Percentiles rank a stretch among this genome's conserved stretches.
phyloP scores from a whole-genome alignment of 1,140 invertebrate genomes.

The Prorops nasuta region DNA sequence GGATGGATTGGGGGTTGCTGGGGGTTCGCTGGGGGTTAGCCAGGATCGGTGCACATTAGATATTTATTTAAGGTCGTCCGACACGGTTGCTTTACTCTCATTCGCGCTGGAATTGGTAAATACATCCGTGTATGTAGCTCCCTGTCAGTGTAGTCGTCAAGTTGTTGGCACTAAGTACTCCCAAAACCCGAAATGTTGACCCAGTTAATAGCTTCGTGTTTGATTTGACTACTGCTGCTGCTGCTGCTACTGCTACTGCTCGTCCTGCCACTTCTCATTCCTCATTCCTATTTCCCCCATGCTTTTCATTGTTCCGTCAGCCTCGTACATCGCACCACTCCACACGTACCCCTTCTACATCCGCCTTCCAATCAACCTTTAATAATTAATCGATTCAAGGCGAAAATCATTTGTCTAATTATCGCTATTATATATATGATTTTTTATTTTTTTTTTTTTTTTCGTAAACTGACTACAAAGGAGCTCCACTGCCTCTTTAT shows the following conservation, averaged over 20 bases:
- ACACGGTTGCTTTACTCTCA: conserved; percentile 30
- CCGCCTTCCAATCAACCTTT: too few species aligned
- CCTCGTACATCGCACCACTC: too few species aligned
- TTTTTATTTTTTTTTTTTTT: conserved; percentile 1
- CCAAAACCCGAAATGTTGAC: conserved; percentile 39
- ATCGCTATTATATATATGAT: too few species aligned
- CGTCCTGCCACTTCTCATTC: neutral
- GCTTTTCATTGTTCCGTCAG: too few species aligned
- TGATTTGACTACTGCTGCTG: conserved; percentile 50
- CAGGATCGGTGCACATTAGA: conserved; percentile 26
- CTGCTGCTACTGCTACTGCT: too few species aligned
- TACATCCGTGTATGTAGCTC: neutral
- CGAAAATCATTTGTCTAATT: too few species aligned
- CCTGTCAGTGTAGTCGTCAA: neutral
- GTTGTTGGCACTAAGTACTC: conserved; percentile 35
- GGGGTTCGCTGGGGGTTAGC: neutral
- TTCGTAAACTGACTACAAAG: too few species aligned
- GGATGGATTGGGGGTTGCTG: conserved; percentile 10
- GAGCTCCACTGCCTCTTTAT: conserved; percentile 20
- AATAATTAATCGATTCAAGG: too few species aligned
- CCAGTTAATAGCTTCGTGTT: conserved; percentile 48
- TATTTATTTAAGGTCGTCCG: conserved; percentile 42
- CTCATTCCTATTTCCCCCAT: too few species aligned
- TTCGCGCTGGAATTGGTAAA: conserved; percentile 21
- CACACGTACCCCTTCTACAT: too few species aligned